A percentile compares a stretch with the other conserved stretches of the same genome.
Conservation (phyloP, 2,113 vertebrate species). For the Bufo gargarizans region DNA sequence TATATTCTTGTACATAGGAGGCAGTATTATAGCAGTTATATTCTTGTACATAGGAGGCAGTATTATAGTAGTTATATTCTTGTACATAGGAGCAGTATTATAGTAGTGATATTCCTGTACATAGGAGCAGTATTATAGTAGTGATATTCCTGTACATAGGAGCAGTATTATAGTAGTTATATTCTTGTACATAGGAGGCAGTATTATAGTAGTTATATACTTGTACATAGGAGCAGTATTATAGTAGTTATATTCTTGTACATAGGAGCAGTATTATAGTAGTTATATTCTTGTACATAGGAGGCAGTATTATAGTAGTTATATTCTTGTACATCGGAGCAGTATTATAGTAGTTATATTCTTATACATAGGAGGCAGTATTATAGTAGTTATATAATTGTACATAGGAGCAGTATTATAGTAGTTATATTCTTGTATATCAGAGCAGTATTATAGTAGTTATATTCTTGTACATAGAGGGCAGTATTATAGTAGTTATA, state of each 20-base stretch:
- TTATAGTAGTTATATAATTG: no score
- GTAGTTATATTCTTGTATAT: no score
- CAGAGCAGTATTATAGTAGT: no score
- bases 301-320: not conserved
- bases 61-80: constrained; percentile 13
- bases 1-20: not conserved
- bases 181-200: not conserved
- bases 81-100: not conserved
- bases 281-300: no score
- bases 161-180: constrained; percentile 1
- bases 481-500: no score
- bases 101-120: not conserved
- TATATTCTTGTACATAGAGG: no score
- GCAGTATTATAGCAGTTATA: constrained; percentile 9
- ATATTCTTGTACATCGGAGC: not conserved
- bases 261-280: not conserved
- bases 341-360: no score
- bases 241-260: constrained; percentile 6
- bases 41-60: not conserved
- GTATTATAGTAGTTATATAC: constrained; percentile 1
- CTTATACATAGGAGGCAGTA: no score
- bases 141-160: not conserved
- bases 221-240: not conserved
- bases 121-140: not conserved
- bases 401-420: no score